Percentiles rank a stretch among this genome's conserved stretches.
Conservation (phyloP, 2,888 invertebrate genomes). For the Drosophila anceps region DNA sequence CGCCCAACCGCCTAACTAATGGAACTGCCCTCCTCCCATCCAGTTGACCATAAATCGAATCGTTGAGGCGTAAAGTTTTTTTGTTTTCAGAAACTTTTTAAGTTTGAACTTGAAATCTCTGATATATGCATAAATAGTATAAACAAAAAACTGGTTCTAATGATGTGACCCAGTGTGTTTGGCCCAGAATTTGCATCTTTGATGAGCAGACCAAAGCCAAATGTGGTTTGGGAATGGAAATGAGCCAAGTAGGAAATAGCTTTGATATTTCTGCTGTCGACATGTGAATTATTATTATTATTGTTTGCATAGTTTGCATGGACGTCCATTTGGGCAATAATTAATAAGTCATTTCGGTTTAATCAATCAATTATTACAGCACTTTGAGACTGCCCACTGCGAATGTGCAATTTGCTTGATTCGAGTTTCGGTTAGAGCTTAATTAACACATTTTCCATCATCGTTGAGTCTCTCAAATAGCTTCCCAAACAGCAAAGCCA, state of each 20-base stretch:
- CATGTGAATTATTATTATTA: not conserved
- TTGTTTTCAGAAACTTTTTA: conserved; percentile 51
- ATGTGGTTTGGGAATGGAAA: conserved; percentile 22
- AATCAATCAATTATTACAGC: conserved; percentile 24
- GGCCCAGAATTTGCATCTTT: conserved; percentile 67
- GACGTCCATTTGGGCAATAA: not conserved
- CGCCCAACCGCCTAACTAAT: not conserved
- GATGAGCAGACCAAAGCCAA: conserved; percentile 43
- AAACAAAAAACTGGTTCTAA: conserved; percentile 34
- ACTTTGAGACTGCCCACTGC: conserved; percentile 37
- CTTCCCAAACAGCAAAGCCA: conserved; percentile 34
- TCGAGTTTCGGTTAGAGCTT: conserved; percentile 19
- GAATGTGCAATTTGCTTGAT: conserved; percentile 33
- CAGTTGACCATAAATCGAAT: conserved; percentile 61
- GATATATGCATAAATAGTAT: not conserved
- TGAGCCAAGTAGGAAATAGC: conserved; percentile 21
- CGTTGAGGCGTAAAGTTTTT: conserved; percentile 64
- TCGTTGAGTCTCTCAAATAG: not conserved
- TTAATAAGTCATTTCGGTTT: conserved; percentile 25
- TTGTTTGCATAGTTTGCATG: conserved; percentile 16
- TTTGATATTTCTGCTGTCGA: conserved; percentile 4
- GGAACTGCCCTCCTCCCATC: not conserved
- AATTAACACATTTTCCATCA: conserved; percentile 29
- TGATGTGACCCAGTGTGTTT: conserved; percentile 36
- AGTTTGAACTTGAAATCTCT: conserved; percentile 71